phyloP scores from a whole-genome alignment of 2,113 vertebrate species.

The Gracilinanus agilis region DNA sequence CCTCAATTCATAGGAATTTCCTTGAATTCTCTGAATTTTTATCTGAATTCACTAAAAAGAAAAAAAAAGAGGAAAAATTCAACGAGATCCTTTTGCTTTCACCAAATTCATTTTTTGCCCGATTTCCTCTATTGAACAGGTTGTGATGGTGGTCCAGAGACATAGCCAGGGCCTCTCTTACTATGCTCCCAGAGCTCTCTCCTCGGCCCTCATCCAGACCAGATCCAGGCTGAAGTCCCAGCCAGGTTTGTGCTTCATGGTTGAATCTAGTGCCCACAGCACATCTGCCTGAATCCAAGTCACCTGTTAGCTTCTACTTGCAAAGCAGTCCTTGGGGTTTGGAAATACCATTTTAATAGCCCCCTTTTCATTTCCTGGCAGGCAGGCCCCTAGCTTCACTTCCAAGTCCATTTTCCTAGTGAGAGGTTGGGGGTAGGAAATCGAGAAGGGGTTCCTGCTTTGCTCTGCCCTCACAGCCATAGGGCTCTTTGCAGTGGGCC shows the following conservation, averaged over 20 bases:
- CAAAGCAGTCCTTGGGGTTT: constrained; percentile 61
- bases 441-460: constrained; percentile 49
- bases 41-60: constrained; percentile 41
- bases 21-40: constrained; percentile 32
- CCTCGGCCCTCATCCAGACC: constrained; percentile 59
- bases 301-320: constrained; percentile 65
- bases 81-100: constrained; percentile 59
- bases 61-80: constrained; percentile 48
- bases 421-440: constrained; percentile 63
- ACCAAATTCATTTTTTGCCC: constrained; percentile 61
- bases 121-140: constrained; percentile 62
- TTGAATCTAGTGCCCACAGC: constrained; percentile 61
- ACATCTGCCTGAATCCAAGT: constrained; percentile 61
- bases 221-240: constrained; percentile 68
- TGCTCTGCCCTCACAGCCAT: constrained; percentile 42
- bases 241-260: constrained; percentile 49
- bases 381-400: constrained; percentile 57
- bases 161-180: constrained; percentile 56
- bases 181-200: constrained; percentile 70
- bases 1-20: constrained; percentile 63
- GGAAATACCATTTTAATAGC: constrained; percentile 73
- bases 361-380: constrained; percentile 61
- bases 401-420: constrained; percentile 71
- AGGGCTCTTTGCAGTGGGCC: constrained; percentile 39
- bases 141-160: constrained; percentile 55